Evolutionary conservation across 2,797 vertebrate species (phyloP).

Genomic region (Sebastiscus albofasciatus): DNA sequence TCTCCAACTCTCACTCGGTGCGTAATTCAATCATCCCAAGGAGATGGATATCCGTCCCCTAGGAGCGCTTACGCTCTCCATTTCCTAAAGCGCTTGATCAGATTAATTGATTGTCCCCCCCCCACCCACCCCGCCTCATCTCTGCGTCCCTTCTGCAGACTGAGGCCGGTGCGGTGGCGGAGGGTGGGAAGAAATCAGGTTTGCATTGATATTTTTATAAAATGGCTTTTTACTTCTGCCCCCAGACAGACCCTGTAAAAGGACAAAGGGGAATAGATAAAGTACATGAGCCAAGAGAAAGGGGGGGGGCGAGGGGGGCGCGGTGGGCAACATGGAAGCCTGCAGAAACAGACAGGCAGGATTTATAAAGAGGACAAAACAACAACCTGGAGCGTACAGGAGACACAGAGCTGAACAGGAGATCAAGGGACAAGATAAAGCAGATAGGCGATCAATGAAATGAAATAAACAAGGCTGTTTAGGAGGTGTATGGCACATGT

Average conservation of each 20-base stretch:
- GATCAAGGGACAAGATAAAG: conserved; percentile 60
- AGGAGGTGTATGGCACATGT: conserved; percentile 36
- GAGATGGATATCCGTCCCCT: conserved; percentile 86
- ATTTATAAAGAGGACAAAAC: conserved; percentile 69
- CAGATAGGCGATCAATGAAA: conserved; percentile 69
- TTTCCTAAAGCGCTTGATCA: conserved; percentile 90
- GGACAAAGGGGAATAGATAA: conserved; percentile 74
- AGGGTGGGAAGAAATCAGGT: conserved; percentile 75
- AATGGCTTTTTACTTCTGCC: conserved; percentile 71
- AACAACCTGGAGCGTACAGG: conserved; percentile 60
- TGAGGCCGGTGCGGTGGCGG: conserved; percentile 40
- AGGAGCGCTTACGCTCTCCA: conserved; percentile 87
- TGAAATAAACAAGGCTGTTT: conserved; percentile 65
- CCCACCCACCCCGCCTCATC: conserved; percentile 4
- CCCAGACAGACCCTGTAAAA: conserved; percentile 62
- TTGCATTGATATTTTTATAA: conserved; percentile 86
- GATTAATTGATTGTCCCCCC: conserved; percentile 86
- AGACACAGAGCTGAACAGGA: conserved; percentile 46
- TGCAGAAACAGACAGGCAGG: conserved; percentile 49
- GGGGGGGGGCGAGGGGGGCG: neutral
- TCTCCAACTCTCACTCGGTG: conserved; percentile 70
- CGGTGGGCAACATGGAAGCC: conserved; percentile 18
- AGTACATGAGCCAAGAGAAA: conserved; percentile 37
- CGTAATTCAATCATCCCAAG: conserved; percentile 88
- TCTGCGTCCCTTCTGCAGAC: conserved; percentile 47